Percentiles rank a stretch among this genome's conserved stretches.
phyloP scores from a whole-genome alignment of 2,113 vertebrate species.

The Noturus placidus region DNA sequence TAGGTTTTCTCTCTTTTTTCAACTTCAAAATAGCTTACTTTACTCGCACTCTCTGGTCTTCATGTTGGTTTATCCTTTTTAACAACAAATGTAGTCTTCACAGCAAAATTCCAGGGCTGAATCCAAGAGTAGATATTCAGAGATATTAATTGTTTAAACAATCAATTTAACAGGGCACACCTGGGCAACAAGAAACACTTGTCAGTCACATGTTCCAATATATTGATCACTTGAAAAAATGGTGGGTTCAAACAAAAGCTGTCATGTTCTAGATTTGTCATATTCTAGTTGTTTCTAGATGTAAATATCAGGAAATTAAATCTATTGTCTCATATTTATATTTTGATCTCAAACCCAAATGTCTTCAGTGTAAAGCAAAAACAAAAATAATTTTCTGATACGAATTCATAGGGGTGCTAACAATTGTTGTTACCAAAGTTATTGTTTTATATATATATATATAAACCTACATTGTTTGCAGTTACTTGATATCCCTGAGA shows the following conservation, averaged over 20 bases:
- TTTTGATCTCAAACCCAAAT: neutral
- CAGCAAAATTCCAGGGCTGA: neutral
- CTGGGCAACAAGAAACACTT: neutral
- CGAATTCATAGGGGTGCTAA: no score
- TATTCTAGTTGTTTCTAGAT: neutral
- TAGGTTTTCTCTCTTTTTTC: neutral
- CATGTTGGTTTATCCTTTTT: neutral
- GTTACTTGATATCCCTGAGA: no score
- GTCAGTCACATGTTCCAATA: neutral
- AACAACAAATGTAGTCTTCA: neutral
- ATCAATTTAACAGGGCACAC: neutral
- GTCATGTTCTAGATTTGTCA: neutral
- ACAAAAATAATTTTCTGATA: neutral
- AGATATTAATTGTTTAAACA: neutral
- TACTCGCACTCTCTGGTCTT: neutral
- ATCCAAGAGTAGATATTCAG: neutral
- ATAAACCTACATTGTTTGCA: no score
- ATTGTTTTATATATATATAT: no score
- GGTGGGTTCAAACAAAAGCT: neutral
- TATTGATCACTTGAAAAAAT: neutral
- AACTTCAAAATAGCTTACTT: neutral
- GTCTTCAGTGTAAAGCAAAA: neutral
- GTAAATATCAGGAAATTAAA: neutral
- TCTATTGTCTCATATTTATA: neutral
- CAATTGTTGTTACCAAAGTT: no score